Conservation (phyloP, 2,113 vertebrate genomes). For the Gavialis gangeticus region DNA sequence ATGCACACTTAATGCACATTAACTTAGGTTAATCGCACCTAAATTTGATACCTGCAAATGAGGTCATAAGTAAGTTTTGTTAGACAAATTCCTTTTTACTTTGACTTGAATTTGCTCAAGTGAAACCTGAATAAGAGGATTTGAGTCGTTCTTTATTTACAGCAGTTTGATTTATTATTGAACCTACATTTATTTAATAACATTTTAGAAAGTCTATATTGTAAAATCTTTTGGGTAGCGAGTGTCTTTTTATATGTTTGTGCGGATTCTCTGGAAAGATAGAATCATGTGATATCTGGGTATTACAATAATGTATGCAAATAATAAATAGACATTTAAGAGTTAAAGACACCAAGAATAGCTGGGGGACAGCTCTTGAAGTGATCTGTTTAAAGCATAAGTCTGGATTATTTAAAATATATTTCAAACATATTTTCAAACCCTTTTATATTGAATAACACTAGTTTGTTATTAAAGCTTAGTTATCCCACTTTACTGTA, state of each 20-base stretch:
- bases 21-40: too few relatives aligned
- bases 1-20: too few relatives aligned
- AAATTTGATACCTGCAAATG: too few relatives aligned
- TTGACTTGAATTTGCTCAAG: neutral
- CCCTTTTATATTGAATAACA: conserved; percentile 15
- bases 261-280: neutral
- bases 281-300: neutral
- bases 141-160: neutral
- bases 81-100: neutral
- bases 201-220: neutral
- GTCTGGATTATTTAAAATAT: conserved; percentile 32
- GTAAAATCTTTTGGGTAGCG: neutral
- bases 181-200: neutral
- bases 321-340: conserved; percentile 8
- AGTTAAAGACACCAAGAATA: neutral
- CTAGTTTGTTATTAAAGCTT: neutral
- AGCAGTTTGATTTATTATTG: neutral
- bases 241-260: neutral
- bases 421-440: conserved; percentile 4
- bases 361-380: neutral
- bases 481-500: neutral
- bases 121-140: neutral
- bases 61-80: neutral
- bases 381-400: neutral
- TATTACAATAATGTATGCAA: neutral